Percentiles rank a stretch among this genome's conserved stretches.
phyloP scores from a whole-genome alignment of 2,888 invertebrate genomes.

The Trichogramma dendrolimi region DNA sequence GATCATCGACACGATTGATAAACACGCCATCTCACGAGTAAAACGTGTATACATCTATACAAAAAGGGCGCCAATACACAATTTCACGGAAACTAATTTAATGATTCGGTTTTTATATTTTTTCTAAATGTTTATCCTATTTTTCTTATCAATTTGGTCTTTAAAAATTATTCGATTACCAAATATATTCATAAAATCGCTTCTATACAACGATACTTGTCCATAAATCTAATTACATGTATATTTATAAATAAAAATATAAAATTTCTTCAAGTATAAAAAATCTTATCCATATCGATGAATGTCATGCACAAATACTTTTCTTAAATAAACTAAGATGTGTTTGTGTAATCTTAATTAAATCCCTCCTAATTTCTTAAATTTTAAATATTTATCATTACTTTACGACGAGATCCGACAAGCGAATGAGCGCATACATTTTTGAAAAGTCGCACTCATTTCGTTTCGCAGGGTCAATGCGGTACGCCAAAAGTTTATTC shows the following conservation, averaged over 20 bases:
- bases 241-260: constrained; percentile 37
- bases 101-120: too few species aligned
- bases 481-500: constrained; percentile 29
- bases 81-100: too few species aligned
- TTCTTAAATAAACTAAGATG: constrained; percentile 28
- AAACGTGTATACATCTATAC: background rate
- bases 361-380: constrained; percentile 28
- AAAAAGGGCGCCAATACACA: too few species aligned
- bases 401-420: constrained; percentile 28
- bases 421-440: constrained; percentile 18
- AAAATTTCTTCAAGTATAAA: constrained; percentile 34
- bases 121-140: too few species aligned
- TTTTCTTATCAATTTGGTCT: constrained; percentile 20
- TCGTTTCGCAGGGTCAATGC: constrained; percentile 22
- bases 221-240: constrained; percentile 20
- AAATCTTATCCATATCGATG: background rate
- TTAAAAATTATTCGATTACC: constrained; percentile 32
- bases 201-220: constrained; percentile 28
- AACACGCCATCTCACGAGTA: constrained; percentile 1
- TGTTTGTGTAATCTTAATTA: constrained; percentile 14
- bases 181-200: constrained; percentile 26
- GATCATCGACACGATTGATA: background rate
- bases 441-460: constrained; percentile 18
- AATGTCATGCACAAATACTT: constrained; percentile 31
- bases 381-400: constrained; percentile 29